Percentiles rank a stretch among this genome's conserved stretches.
phyloP scores from a whole-genome alignment of 1,140 invertebrate species.

The Brachystomella parvula region DNA sequence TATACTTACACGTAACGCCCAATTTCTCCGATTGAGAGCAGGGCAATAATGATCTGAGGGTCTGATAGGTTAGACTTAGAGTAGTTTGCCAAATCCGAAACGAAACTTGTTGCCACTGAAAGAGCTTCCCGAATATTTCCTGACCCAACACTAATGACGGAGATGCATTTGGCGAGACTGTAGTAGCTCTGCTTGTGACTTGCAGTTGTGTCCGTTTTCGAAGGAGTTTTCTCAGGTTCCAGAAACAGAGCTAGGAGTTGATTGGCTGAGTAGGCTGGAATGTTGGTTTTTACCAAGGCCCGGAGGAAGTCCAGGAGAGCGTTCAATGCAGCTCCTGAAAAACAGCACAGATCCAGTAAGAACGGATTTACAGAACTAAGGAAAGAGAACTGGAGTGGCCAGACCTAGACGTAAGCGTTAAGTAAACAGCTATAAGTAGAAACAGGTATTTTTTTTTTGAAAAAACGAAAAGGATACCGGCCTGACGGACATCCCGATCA shows the following conservation, averaged over 20 bases:
- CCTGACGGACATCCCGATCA: too few relatives aligned
- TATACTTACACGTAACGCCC: slow-evolving; percentile 80
- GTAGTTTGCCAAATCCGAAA: slow-evolving; percentile 67
- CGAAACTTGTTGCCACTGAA: slow-evolving; percentile 74
- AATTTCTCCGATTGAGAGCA: slow-evolving; percentile 92
- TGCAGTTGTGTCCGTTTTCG: slow-evolving; percentile 23
- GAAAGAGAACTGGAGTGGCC: background rate
- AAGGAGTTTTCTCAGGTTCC: slow-evolving; percentile 24
- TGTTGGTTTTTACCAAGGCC: slow-evolving; percentile 69
- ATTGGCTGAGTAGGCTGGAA: slow-evolving; percentile 51
- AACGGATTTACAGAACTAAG: background rate
- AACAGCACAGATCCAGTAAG: too few relatives aligned
- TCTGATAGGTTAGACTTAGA: slow-evolving; percentile 46
- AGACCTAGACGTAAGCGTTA: too few relatives aligned
- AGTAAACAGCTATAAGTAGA: too few relatives aligned
- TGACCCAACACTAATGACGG: slow-evolving; percentile 73
- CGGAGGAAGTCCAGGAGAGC: slow-evolving; percentile 87
- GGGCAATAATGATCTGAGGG: slow-evolving; percentile 79
- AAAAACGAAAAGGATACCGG: too few relatives aligned
- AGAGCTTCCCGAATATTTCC: slow-evolving; percentile 56
- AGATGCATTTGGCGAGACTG: slow-evolving; percentile 76
- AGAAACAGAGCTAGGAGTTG: slow-evolving; percentile 43
- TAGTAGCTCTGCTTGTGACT: slow-evolving; percentile 37
- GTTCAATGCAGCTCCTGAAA: slow-evolving; percentile 67
- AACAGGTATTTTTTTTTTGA: too few relatives aligned